Evolutionary conservation across 2,113 vertebrate genomes (phyloP).

Genomic region (Lates calcarifer): DNA sequence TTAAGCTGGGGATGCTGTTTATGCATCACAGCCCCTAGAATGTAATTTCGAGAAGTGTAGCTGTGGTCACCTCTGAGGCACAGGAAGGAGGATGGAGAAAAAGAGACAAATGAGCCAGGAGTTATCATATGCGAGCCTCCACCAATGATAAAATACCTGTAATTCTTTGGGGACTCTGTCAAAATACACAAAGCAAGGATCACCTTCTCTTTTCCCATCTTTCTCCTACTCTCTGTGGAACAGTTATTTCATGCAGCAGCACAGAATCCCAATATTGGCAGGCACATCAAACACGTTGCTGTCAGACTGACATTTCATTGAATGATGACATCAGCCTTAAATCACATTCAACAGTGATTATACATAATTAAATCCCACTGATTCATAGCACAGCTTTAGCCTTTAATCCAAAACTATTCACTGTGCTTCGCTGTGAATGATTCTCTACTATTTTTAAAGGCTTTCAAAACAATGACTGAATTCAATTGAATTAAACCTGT

Average conservation of each 20-base stretch:
- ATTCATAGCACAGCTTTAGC: slow-evolving; percentile 61
- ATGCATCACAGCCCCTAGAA: slow-evolving; percentile 62
- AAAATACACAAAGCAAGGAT: slow-evolving; percentile 45
- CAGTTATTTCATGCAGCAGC: slow-evolving; percentile 23
- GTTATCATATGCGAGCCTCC: slow-evolving; percentile 35
- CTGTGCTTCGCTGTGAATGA: slow-evolving; percentile 36
- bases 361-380: slow-evolving; percentile 65
- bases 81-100: slow-evolving; percentile 15
- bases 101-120: slow-evolving; percentile 52
- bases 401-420: slow-evolving; percentile 65
- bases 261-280: slow-evolving; percentile 34
- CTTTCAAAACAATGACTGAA: slow-evolving; percentile 35
- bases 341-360: slow-evolving; percentile 70
- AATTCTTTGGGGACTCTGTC: slow-evolving; percentile 37
- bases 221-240: background rate
- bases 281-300: slow-evolving; percentile 38
- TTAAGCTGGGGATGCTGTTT: slow-evolving; percentile 61
- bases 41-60: slow-evolving; percentile 69
- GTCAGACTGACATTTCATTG: slow-evolving; percentile 53
- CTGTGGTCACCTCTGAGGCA: slow-evolving; percentile 56
- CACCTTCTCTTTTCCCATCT: slow-evolving; percentile 20
- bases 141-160: slow-evolving; percentile 49
- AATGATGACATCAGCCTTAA: slow-evolving; percentile 69
- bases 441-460: slow-evolving; percentile 12
- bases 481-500: slow-evolving; percentile 39